These are phyloP conservation scores for Siphamia tubifer DNA, from an alignment of 2,113 vertebrate genomes.

Conservation along the genomic window DNA sequence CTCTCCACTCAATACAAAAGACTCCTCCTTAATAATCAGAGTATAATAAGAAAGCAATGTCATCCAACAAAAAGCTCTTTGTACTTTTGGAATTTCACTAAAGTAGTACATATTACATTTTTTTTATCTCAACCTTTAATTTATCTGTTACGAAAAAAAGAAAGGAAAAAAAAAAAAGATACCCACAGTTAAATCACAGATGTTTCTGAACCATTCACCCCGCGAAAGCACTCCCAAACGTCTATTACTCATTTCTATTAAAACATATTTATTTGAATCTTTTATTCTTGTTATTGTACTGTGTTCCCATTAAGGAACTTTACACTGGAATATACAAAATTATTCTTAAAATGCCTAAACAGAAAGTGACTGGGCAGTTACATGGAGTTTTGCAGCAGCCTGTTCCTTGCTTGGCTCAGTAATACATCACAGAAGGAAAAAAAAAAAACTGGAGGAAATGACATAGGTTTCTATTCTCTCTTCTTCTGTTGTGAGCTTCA, in stretches of 20 bases:
- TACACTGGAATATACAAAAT: neutral
- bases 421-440: conserved; percentile 40
- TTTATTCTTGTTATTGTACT: neutral
- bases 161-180: too few relatives aligned
- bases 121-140: too few relatives aligned
- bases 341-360: neutral
- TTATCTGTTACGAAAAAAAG: too few relatives aligned
- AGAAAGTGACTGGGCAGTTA: conserved; percentile 16
- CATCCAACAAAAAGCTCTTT: conserved; percentile 59
- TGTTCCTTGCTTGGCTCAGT: conserved; percentile 29
- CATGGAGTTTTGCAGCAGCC: conserved; percentile 44
- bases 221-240: too few relatives aligned
- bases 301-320: neutral
- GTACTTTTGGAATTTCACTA: conserved; percentile 47
- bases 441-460: conserved; percentile 48
- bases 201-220: too few relatives aligned
- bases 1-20: conserved; percentile 58
- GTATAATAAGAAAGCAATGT: conserved; percentile 67
- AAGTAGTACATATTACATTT: conserved; percentile 7
- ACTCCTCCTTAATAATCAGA: conserved; percentile 64
- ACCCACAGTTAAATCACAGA: too few relatives aligned
- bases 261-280: neutral
- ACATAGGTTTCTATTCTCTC: conserved; percentile 46
- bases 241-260: neutral
- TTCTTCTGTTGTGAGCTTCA: conserved; percentile 61